Percentiles rank a stretch among this genome's conserved stretches.
Conservation (phyloP, 2,888 invertebrate genomes). For the Harmothoe impar region DNA sequence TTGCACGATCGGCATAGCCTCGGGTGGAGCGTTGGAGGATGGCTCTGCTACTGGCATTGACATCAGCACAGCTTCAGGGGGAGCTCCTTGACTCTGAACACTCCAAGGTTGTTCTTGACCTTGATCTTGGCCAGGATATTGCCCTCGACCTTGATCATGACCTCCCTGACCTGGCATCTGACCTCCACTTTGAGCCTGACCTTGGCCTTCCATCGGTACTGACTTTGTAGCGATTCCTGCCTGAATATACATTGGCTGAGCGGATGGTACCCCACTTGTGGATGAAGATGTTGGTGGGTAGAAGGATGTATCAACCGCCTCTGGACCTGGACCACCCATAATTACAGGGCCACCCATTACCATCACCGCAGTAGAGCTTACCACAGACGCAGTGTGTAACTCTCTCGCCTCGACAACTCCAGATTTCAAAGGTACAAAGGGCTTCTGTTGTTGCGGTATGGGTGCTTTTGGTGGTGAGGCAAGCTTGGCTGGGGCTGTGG, state of each 20-base stretch:
- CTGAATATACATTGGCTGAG: too few species aligned
- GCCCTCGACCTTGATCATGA: slow-evolving; percentile 16
- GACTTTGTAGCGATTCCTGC: too few species aligned
- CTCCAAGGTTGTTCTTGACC: slow-evolving; percentile 5
- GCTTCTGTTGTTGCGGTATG: background rate
- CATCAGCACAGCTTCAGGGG: background rate
- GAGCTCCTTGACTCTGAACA: background rate
- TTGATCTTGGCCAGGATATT: background rate
- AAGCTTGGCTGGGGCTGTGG: background rate
- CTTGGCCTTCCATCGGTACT: background rate
- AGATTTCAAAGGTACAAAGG: background rate
- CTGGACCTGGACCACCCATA: too few species aligned
- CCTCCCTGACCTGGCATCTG: slow-evolving; percentile 35
- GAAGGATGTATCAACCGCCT: background rate
- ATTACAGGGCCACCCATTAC: background rate
- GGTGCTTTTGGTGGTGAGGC: background rate
- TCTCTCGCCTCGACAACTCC: background rate
- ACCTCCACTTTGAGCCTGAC: background rate
- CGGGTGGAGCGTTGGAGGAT: background rate
- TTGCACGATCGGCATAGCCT: background rate
- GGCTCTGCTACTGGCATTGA: background rate
- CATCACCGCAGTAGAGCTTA: background rate
- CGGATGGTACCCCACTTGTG: background rate
- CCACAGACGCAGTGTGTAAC: background rate
- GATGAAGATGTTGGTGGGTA: background rate